Conservation (phyloP, 2,888 invertebrate genomes). For the Caenorhabditis japonica region DNA sequence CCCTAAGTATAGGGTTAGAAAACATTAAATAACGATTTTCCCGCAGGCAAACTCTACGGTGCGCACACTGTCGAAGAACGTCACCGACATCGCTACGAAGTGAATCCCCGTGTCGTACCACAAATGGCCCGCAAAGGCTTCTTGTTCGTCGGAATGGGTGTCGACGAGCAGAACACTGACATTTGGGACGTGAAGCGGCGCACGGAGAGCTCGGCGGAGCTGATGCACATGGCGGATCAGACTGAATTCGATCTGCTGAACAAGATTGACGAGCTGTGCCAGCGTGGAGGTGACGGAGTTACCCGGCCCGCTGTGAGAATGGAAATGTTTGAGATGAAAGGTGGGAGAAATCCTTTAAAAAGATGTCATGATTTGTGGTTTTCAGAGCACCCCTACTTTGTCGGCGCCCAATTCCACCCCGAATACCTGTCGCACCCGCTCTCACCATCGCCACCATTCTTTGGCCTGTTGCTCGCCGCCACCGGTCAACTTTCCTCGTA, state of each 20-base stretch:
- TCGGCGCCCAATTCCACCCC: slow-evolving; percentile 96
- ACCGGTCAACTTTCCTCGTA: slow-evolving; percentile 82
- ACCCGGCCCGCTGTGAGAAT: slow-evolving; percentile 83
- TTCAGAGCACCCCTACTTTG: slow-evolving; percentile 90
- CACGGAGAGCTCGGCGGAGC: slow-evolving; percentile 64
- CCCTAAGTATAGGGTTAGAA: no score
- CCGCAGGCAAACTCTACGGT: slow-evolving; percentile 69
- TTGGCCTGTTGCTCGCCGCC: slow-evolving; percentile 92
- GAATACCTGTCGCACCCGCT: slow-evolving; percentile 87
- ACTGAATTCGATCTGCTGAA: slow-evolving; percentile 57
- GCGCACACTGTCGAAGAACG: slow-evolving; percentile 86
- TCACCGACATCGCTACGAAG: slow-evolving; percentile 95
- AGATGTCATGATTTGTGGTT: no score
- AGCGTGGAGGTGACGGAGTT: slow-evolving; percentile 70
- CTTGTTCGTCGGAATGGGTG: slow-evolving; percentile 85
- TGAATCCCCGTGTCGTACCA: slow-evolving; percentile 88
- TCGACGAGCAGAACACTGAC: slow-evolving; percentile 80
- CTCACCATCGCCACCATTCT: slow-evolving; percentile 89
- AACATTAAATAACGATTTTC: no score
- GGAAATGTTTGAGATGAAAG: slow-evolving; percentile 90
- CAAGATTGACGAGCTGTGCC: slow-evolving; percentile 71
- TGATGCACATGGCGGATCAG: slow-evolving; percentile 66
- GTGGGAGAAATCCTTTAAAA: no score
- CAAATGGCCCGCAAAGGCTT: slow-evolving; percentile 87
- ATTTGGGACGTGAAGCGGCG: slow-evolving; percentile 53